These are phyloP conservation scores for Neosalanx taihuensis DNA, from an alignment of 2,797 vertebrate genomes.

Conservation along the genomic window DNA sequence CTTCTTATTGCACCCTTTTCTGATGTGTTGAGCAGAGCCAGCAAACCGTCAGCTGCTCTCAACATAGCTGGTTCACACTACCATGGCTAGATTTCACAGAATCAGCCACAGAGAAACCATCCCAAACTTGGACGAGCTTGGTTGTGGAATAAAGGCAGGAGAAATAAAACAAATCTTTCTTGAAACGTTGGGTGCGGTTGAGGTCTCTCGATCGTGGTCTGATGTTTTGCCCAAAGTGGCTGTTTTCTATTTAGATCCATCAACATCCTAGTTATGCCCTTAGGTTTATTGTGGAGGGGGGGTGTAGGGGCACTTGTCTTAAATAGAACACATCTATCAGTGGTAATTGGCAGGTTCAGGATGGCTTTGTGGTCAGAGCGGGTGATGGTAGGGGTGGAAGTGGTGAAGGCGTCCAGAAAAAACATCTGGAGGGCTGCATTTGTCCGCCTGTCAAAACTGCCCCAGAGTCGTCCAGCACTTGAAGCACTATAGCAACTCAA, in stretches of 20 bases:
- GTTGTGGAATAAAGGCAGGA: neutral
- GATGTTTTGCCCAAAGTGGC: conserved; percentile 44
- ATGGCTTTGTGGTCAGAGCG: conserved; percentile 69
- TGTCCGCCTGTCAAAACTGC: neutral
- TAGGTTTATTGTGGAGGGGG: conserved; percentile 36
- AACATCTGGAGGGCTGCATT: neutral
- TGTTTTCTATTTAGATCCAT: conserved; percentile 65
- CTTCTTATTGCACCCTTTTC: conserved; percentile 25
- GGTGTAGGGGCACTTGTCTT: conserved; percentile 54
- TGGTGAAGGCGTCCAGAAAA: conserved; percentile 40
- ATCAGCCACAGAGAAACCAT: conserved; percentile 19
- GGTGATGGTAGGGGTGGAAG: conserved; percentile 62
- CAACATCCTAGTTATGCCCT: conserved; percentile 61
- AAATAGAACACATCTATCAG: conserved; percentile 77
- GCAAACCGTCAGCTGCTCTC: conserved; percentile 34
- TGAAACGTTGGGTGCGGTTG: conserved; percentile 29
- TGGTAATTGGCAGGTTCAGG: conserved; percentile 66
- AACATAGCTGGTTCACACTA: conserved; percentile 6
- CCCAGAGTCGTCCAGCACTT: too few relatives aligned
- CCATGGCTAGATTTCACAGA: conserved; percentile 23
- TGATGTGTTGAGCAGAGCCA: conserved; percentile 13
- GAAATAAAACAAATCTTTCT: neutral
- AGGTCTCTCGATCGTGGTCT: conserved; percentile 35
- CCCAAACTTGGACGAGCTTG: conserved; percentile 12
- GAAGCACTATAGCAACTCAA: too few relatives aligned